These are phyloP conservation scores for Gastracanthus pulcherrimus DNA, from an alignment of 2,888 invertebrate genomes.

Conservation along the genomic window DNA sequence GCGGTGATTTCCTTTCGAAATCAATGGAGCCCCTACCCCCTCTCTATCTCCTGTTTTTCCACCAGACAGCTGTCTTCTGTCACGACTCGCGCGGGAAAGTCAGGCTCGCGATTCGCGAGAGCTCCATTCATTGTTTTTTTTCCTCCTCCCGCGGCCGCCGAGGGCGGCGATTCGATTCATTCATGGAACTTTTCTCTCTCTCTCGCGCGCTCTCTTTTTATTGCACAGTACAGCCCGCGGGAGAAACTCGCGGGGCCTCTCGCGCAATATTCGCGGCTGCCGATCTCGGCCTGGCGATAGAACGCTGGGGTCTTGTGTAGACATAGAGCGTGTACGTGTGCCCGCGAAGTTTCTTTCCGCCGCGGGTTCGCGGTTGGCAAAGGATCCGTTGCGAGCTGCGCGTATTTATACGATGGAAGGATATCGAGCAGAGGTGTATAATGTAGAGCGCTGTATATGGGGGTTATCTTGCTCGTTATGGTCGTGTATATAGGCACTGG, in stretches of 20 bases:
- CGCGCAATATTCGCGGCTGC: background rate
- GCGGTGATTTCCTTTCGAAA: constrained; percentile 55
- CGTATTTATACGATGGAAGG: too few species aligned
- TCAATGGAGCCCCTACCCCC: too few species aligned
- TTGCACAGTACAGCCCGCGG: too few species aligned
- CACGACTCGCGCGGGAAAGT: constrained; percentile 47
- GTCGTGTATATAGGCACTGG: background rate
- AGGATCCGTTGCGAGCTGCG: too few species aligned
- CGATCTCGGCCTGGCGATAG: too few species aligned
- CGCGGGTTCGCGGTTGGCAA: too few species aligned
- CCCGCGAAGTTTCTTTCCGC: too few species aligned
- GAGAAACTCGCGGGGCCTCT: constrained; percentile 1
- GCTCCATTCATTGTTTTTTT: constrained; percentile 42
- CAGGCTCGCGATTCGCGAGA: background rate
- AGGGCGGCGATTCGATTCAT: constrained; percentile 40
- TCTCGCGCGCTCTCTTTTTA: too few species aligned
- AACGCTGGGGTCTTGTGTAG: too few species aligned
- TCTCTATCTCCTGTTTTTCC: constrained; percentile 54
- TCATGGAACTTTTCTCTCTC: constrained; percentile 5
- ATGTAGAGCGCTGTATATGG: background rate
- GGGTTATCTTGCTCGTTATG: background rate
- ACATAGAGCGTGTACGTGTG: too few species aligned
- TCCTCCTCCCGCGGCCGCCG: background rate
- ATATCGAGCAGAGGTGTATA: too few species aligned
- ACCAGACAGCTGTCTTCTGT: constrained; percentile 54